A percentile compares a stretch with the other conserved stretches of the same genome.
Evolutionary conservation across 2,888 invertebrate species (phyloP).

Genomic region (Tiliacea aurago): DNA sequence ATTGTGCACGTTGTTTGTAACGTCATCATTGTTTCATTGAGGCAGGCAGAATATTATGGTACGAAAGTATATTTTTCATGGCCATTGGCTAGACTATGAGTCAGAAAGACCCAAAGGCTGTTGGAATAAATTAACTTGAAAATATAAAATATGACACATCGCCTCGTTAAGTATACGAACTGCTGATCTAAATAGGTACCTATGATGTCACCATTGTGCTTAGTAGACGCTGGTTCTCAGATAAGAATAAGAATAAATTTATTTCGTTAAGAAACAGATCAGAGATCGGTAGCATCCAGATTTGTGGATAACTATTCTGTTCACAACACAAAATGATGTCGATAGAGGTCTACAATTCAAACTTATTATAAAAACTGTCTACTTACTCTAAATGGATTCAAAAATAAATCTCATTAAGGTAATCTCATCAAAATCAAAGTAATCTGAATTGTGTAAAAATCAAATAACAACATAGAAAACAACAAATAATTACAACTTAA

Average conservation of each 20-base stretch:
- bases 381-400: not conserved
- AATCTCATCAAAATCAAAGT: not conserved
- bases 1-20: slow-evolving; percentile 1
- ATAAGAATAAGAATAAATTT: too few species aligned
- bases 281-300: too few species aligned
- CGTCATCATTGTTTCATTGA: slow-evolving; percentile 15
- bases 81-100: slow-evolving; percentile 46
- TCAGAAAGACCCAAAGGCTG: slow-evolving; percentile 31
- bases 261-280: too few species aligned
- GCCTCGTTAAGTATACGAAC: not conserved
- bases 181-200: slow-evolving; percentile 18
- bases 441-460: slow-evolving; percentile 1
- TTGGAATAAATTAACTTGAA: slow-evolving; percentile 46
- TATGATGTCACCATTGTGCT: slow-evolving; percentile 34
- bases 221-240: not conserved
- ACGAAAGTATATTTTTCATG: slow-evolving; percentile 23
- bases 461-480: not conserved
- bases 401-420: not conserved
- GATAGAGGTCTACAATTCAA: not conserved
- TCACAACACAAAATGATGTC: not conserved
- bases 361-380: not conserved
- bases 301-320: not conserved
- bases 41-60: not conserved
- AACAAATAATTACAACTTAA: slow-evolving; percentile 1
- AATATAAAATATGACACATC: slow-evolving; percentile 30